Evolutionary conservation across 2,797 vertebrate genomes (phyloP).

Genomic region (Limnodromus scolopaceus): DNA sequence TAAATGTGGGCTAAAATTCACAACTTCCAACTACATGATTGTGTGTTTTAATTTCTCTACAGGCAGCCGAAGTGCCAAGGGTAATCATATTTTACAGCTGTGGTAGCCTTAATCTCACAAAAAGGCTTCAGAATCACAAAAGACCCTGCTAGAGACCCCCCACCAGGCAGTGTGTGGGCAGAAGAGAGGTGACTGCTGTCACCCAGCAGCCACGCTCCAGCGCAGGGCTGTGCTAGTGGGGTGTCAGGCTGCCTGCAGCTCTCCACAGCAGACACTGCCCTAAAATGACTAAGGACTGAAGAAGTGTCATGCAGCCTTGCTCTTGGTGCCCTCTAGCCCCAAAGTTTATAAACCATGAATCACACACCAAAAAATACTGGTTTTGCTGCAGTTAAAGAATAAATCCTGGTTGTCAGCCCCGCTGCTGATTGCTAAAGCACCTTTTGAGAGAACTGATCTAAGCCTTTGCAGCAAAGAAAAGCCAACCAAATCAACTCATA

Average conservation of each 20-base stretch:
- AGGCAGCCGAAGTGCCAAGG: background rate
- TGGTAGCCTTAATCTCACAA: background rate
- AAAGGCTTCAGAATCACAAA: background rate
- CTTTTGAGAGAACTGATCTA: background rate
- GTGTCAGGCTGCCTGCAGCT: background rate
- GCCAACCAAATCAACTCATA: background rate
- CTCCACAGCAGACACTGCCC: background rate
- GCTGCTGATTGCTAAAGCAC: background rate
- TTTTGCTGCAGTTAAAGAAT: background rate
- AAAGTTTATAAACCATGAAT: background rate
- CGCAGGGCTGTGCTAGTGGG: fast-evolving
- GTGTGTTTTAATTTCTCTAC: background rate
- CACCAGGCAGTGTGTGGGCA: fast-evolving
- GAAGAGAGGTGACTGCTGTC: background rate
- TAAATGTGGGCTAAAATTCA: background rate
- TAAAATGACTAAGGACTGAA: background rate
- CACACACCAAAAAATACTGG: background rate
- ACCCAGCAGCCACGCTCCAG: background rate
- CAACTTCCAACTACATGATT: background rate
- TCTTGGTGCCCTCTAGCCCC: background rate
- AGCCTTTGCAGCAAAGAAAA: background rate
- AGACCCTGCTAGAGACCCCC: background rate
- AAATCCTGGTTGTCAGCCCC: background rate
- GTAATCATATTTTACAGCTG: background rate
- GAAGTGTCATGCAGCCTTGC: background rate